phyloP scores from a whole-genome alignment of 2,888 invertebrate genomes.

The Andrena fulva region DNA sequence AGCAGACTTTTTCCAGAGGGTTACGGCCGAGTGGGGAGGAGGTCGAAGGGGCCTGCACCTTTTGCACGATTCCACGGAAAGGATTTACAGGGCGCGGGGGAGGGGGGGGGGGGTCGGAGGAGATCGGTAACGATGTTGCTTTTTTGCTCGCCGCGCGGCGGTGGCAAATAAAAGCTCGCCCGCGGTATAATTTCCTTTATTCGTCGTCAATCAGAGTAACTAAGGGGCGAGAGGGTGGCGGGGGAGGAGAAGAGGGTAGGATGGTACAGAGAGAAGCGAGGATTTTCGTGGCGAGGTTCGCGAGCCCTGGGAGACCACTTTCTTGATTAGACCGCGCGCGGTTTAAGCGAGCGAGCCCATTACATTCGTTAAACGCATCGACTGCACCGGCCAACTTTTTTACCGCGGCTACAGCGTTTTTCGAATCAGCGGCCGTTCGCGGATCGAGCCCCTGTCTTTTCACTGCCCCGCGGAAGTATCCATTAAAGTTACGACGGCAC shows the following conservation, averaged over 20 bases:
- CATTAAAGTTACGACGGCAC: slow-evolving; percentile 37
- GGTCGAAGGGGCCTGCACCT: slow-evolving; percentile 7
- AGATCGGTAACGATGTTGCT: slow-evolving; percentile 63
- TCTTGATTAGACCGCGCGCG: slow-evolving; percentile 71
- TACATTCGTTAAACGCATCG: slow-evolving; percentile 71
- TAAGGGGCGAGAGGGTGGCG: slow-evolving; percentile 6
- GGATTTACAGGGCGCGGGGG: slow-evolving; percentile 40
- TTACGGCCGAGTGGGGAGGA: neutral
- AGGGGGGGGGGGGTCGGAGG: neutral
- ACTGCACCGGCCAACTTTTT: slow-evolving; percentile 60
- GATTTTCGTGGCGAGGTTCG: slow-evolving; percentile 55
- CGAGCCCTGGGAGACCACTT: slow-evolving; percentile 64
- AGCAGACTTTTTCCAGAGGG: slow-evolving; percentile 34
- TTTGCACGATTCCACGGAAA: slow-evolving; percentile 36
- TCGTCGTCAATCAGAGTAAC: slow-evolving; percentile 66
- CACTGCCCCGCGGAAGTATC: neutral
- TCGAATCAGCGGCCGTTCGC: slow-evolving; percentile 36
- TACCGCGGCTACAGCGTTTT: slow-evolving; percentile 18
- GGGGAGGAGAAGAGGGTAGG: neutral
- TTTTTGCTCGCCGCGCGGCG: slow-evolving; percentile 35
- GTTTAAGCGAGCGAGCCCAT: slow-evolving; percentile 65
- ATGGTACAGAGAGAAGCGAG: neutral
- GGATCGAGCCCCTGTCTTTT: slow-evolving; percentile 20
- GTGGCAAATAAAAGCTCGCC: slow-evolving; percentile 55
- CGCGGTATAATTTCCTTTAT: slow-evolving; percentile 68